Evolutionary conservation across 2,797 vertebrate genomes (phyloP).

Genomic region (Halcyon badia): DNA sequence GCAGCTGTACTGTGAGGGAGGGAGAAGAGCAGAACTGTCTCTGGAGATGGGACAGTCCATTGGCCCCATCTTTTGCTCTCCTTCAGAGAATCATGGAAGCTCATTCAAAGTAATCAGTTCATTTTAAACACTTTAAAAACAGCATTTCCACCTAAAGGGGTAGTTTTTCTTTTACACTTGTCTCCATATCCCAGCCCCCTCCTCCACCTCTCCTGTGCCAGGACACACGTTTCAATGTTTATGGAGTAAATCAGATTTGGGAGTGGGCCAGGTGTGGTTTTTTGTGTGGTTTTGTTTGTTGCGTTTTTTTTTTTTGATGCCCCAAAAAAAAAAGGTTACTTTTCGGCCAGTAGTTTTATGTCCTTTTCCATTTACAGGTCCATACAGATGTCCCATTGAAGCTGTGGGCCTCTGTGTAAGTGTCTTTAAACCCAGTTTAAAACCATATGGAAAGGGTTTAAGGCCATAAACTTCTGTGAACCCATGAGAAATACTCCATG

Average conservation of each 20-base stretch:
- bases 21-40: not conserved
- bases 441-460: not conserved
- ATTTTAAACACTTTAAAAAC: not conserved
- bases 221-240: not conserved
- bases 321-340: not conserved
- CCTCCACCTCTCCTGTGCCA: not conserved
- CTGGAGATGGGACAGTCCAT: not conserved
- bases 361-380: not conserved
- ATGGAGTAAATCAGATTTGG: not conserved
- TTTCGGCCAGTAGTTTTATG: not conserved
- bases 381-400: not conserved
- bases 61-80: not conserved
- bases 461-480: not conserved
- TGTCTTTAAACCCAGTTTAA: not conserved
- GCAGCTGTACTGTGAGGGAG: not conserved
- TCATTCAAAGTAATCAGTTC: not conserved
- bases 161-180: not conserved
- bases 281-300: too few species aligned
- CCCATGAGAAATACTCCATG: not conserved
- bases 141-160: not conserved
- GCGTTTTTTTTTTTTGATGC: not conserved
- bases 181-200: not conserved
- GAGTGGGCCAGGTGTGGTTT: not conserved
- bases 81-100: not conserved
- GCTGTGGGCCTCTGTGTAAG: not conserved